phyloP scores from a whole-genome alignment of 2,888 invertebrate genomes.

The Parnassius orleans region DNA sequence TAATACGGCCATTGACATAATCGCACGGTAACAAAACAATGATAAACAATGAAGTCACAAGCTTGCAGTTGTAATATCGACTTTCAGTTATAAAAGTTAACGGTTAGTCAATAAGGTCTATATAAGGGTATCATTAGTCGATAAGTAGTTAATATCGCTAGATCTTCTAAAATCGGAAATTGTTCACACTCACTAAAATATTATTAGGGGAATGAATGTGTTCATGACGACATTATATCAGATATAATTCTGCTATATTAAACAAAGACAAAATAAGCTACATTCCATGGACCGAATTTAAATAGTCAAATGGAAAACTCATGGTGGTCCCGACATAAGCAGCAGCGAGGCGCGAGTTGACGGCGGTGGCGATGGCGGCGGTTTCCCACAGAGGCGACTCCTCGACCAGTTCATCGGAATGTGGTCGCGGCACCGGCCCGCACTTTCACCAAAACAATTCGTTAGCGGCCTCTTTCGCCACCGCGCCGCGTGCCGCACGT shows the following conservation, averaged over 20 bases:
- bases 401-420: constrained; percentile 79
- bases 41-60: too few species aligned
- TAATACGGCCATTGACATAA: neutral
- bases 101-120: too few species aligned
- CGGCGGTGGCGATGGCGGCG: constrained; percentile 65
- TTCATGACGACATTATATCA: neutral
- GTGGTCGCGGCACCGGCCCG: constrained; percentile 79
- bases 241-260: neutral
- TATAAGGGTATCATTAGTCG: too few species aligned
- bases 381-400: constrained; percentile 80
- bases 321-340: constrained; percentile 40
- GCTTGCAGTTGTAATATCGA: too few species aligned
- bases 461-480: constrained; percentile 79
- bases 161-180: too few species aligned
- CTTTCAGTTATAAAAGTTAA: too few species aligned
- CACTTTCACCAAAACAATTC: constrained; percentile 82
- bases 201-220: too few species aligned
- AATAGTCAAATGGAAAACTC: constrained; percentile 33
- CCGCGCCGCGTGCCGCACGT: constrained; percentile 66
- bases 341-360: constrained; percentile 56
- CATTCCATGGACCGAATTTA: constrained; percentile 18
- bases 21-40: neutral
- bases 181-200: too few species aligned
- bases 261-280: constrained; percentile 10
- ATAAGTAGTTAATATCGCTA: too few species aligned